These are phyloP conservation scores for Drosophila maculinotata DNA, from an alignment of 2,888 invertebrate species.

Conservation along the genomic window DNA sequence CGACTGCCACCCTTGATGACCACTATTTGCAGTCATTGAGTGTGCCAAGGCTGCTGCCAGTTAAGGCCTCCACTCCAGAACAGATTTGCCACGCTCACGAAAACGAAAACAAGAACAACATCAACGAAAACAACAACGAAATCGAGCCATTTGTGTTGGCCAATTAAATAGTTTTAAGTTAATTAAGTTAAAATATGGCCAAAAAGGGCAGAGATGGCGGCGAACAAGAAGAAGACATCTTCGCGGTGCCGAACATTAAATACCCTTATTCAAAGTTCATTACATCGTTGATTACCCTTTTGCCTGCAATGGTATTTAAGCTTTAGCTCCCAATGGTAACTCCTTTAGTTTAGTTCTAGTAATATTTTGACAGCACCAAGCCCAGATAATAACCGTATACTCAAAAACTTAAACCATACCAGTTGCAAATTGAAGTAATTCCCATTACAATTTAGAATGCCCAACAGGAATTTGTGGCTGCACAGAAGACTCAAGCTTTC, in stretches of 20 bases:
- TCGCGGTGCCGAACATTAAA: neutral
- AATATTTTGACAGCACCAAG: no score
- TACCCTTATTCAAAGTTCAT: no score
- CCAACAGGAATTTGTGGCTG: no score
- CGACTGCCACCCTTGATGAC: constrained; percentile 52
- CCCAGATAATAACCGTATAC: no score
- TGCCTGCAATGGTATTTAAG: no score
- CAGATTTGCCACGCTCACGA: constrained; percentile 7
- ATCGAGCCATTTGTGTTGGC: constrained; percentile 63
- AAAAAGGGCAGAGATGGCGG: neutral
- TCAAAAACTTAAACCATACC: no score
- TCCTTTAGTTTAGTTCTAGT: no score
- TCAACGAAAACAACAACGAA: constrained; percentile 15
- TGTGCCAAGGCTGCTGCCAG: constrained; percentile 40
- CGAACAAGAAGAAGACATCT: neutral
- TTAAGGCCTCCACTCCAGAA: constrained; percentile 3
- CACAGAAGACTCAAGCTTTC: no score
- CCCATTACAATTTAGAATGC: no score
- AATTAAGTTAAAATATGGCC: constrained; percentile 68
- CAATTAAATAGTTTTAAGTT: constrained; percentile 72
- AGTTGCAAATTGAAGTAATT: no score
- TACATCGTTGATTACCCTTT: no score
- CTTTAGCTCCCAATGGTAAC: no score
- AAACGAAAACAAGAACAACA: constrained; percentile 4
- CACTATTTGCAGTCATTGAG: constrained; percentile 68